These are phyloP conservation scores for Bolinopsis microptera DNA, from an alignment of 37 sponge, comb jelly and placozoan genomes.

Conservation along the genomic window DNA sequence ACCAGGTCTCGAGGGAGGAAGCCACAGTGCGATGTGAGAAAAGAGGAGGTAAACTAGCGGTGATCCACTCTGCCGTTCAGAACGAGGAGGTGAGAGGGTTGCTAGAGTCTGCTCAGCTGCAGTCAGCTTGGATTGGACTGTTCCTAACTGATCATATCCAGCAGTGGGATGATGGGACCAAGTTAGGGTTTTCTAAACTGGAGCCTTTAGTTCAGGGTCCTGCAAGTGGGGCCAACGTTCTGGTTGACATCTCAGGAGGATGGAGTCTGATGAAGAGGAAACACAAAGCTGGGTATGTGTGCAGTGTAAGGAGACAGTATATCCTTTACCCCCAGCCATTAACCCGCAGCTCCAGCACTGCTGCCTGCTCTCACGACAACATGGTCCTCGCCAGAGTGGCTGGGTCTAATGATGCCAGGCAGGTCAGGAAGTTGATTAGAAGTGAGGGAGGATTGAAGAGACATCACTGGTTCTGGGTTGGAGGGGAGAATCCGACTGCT, in stretches of 20 bases:
- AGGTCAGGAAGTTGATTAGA: background rate
- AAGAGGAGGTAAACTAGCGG: background rate
- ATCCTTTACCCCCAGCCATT: background rate
- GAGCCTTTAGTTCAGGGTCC: background rate
- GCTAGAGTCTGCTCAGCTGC: background rate
- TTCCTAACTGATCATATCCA: background rate
- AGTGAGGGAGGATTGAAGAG: background rate
- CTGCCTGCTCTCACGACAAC: background rate
- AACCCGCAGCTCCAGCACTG: background rate
- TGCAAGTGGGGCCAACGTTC: background rate
- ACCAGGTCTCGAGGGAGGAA: background rate
- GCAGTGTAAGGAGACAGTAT: background rate
- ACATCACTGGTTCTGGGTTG: background rate
- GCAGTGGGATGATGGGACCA: background rate
- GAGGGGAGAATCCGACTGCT: background rate
- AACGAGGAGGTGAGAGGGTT: background rate
- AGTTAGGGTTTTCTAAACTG: background rate
- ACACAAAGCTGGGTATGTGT: background rate
- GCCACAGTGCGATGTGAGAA: background rate
- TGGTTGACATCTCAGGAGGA: background rate
- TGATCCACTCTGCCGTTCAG: background rate
- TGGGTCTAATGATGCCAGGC: background rate
- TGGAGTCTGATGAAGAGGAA: background rate
- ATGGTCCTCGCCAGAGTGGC: background rate
- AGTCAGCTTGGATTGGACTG: background rate